phyloP scores from a whole-genome alignment of 2,797 vertebrate genomes.

The Cetoscarus ocellatus region DNA sequence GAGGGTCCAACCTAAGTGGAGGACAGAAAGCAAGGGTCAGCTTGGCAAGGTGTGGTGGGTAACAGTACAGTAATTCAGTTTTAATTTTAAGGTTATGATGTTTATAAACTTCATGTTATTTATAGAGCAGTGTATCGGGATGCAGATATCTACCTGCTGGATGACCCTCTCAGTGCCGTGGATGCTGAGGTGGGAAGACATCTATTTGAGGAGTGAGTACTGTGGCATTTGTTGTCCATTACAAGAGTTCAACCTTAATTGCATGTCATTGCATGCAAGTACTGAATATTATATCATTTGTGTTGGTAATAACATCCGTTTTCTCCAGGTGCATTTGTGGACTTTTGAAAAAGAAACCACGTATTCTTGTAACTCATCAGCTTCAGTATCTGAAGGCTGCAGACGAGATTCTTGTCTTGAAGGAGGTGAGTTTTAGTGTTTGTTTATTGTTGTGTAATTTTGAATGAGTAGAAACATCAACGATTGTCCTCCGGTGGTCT shows the following conservation, averaged over 20 bases:
- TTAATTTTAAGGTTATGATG: background rate
- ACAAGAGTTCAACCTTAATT: no score
- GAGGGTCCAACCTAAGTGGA: conserved; percentile 94
- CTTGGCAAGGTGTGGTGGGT: conserved; percentile 88
- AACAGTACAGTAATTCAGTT: background rate
- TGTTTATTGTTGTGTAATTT: no score
- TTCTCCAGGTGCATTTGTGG: conserved; percentile 94
- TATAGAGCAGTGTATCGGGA: conserved; percentile 94
- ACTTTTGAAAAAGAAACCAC: conserved; percentile 90
- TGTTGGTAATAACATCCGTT: background rate
- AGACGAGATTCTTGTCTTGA: conserved; percentile 93
- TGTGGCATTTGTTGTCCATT: no score
- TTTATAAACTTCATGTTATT: conserved; percentile 25
- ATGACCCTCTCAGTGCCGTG: conserved; percentile 96
- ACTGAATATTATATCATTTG: background rate
- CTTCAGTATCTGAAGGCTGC: conserved; percentile 93
- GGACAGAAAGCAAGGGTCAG: conserved; percentile 96
- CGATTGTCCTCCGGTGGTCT: no score
- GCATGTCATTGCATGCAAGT: no score
- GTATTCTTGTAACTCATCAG: conserved; percentile 95
- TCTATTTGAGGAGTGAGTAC: conserved; percentile 94
- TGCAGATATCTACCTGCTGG: conserved; percentile 95
- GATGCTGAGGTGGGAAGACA: conserved; percentile 94
- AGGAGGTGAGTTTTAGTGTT: conserved; percentile 86
- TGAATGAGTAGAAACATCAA: no score